phyloP scores from a whole-genome alignment of 2,888 invertebrate genomes.

The Drosophila nigricruria region DNA sequence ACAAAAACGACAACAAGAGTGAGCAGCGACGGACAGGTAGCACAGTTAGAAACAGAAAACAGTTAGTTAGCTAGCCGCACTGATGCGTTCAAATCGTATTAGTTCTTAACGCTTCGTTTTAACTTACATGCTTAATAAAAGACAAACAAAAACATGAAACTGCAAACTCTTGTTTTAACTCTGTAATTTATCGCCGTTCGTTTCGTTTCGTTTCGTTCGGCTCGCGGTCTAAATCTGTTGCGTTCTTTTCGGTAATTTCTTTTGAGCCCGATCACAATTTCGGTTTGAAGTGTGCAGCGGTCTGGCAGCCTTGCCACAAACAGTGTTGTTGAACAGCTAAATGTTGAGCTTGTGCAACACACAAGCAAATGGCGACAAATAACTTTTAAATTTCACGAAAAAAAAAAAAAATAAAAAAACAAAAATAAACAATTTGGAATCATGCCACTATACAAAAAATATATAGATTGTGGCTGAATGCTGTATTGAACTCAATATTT shows the following conservation, averaged over 20 bases:
- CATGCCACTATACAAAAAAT: too few relatives aligned
- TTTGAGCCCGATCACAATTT: constrained; percentile 40
- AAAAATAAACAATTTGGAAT: too few relatives aligned
- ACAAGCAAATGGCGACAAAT: not conserved
- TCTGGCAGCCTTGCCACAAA: constrained; percentile 16
- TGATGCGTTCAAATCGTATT: constrained; percentile 44
- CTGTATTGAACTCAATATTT: too few relatives aligned
- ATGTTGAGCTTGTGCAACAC: not conserved
- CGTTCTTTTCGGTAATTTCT: constrained; percentile 32
- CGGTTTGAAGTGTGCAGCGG: constrained; percentile 1
- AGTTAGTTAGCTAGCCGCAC: constrained; percentile 27
- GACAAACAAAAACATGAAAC: not conserved
- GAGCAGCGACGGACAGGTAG: not conserved
- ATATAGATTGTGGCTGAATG: too few relatives aligned
- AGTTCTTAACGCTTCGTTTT: constrained; percentile 27
- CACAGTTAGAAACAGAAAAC: too few relatives aligned
- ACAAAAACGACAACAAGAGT: constrained; percentile 9
- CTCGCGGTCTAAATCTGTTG: constrained; percentile 10
- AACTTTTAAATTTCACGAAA: too few relatives aligned
- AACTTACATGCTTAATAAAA: not conserved
- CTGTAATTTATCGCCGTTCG: not conserved
- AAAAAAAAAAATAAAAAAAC: too few relatives aligned
- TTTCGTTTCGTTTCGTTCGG: not conserved
- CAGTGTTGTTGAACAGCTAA: constrained; percentile 12
- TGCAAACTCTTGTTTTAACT: not conserved